Base-by-base conservation (phyloP, 2,888 invertebrate genomes). In the Heteromurus nitidus region DNA sequence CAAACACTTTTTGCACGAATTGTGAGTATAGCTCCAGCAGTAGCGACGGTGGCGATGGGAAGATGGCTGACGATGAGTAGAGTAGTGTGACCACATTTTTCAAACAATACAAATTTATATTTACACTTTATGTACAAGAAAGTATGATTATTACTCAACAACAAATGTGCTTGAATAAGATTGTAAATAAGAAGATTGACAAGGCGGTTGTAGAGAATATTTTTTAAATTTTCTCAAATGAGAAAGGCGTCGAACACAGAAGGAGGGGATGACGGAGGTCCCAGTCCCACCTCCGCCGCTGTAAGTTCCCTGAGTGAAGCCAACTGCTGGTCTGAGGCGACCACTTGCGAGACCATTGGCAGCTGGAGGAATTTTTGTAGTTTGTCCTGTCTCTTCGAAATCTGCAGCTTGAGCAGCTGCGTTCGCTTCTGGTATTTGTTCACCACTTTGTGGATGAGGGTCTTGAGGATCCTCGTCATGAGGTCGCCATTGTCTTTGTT, bases 351-450 rank as follows among this genome's bases (percentile, higher is more conserved):
- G 0, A 77, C 69, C 69, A 77, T 69, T 11, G 77, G 77, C 28
- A 77, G 11, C 44, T 77, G 68, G 18, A 77, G 69, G 26, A 77
- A 77, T 0, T 60, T 77, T 22, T 77, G 77, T 1, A 77, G 44
- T n/a, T 47, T 68, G 2, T 44, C 58, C 47, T 68, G 42, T 22
- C 69, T 24, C 16, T 77, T 68, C 18, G 31, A n/a, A 16, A 69
- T 47, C 28, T 62, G 24, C 42, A 77, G 60, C 44, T 60, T 64
- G 44, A 77, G 67, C 26, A 68, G 36, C 20, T 77, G 60, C 30
- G 77, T 77, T 3, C 55, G 58, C 58, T 77, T 77, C 31, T 77
- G 68, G 18, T 69, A 60, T 44, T 69, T 68, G 26, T 77, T 69
- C 0, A 77, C 62, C 30, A 77, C 60, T 28, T 69, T 68, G 1